Evolutionary conservation across 2,797 vertebrate species (phyloP).

Genomic region (Carduelis carduelis): DNA sequence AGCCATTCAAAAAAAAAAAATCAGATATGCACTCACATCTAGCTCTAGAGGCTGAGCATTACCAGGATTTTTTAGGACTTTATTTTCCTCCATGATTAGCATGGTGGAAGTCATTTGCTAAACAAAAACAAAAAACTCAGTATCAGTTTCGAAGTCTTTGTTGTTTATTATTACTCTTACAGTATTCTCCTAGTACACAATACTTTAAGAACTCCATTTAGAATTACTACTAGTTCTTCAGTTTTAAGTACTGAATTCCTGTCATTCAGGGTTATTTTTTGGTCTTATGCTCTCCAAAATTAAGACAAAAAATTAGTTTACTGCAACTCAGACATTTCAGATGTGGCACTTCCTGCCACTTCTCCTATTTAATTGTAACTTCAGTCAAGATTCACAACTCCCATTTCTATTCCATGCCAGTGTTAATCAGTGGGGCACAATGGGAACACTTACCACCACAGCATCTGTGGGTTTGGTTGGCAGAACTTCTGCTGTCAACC

Average conservation of each 20-base stretch:
- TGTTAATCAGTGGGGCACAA: background rate
- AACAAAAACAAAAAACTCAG: background rate
- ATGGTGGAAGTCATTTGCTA: constrained; percentile 18
- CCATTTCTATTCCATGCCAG: background rate
- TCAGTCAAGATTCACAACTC: background rate
- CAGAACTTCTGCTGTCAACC: background rate
- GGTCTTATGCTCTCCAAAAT: background rate
- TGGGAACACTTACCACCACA: constrained; percentile 28
- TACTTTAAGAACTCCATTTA: background rate
- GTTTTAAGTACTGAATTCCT: background rate
- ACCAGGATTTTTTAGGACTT: constrained; percentile 12
- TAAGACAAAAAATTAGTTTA: background rate
- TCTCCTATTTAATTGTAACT: background rate
- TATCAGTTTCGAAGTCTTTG: background rate
- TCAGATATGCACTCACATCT: constrained; percentile 25
- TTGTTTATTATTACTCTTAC: background rate
- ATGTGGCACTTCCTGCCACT: background rate
- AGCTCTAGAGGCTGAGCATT: constrained; percentile 21
- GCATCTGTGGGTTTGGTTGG: background rate
- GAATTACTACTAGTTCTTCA: background rate
- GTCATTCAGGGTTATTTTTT: background rate
- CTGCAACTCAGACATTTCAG: background rate
- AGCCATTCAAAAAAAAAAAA: background rate
- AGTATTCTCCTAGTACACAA: background rate
- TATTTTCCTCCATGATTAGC: constrained; percentile 11